Percentiles rank a stretch among this genome's conserved stretches.
Evolutionary conservation across 1,140 invertebrate genomes (phyloP).

Genomic region (Paracyclopina nana): DNA sequence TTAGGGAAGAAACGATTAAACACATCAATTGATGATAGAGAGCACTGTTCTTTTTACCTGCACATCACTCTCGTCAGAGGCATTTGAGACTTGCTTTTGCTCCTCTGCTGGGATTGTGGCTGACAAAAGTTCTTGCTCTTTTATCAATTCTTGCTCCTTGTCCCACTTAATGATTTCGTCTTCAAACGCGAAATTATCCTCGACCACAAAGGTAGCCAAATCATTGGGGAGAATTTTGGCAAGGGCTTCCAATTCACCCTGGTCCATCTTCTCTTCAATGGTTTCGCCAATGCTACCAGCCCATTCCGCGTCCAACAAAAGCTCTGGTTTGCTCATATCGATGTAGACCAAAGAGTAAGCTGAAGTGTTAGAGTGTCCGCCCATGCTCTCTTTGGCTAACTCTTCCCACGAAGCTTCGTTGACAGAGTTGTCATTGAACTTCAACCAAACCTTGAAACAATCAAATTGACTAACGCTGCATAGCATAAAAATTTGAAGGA

Average conservation of each 20-base stretch:
- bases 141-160: constrained; percentile 20
- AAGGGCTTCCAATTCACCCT: constrained; percentile 4
- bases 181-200: constrained; percentile 26
- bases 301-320: constrained; percentile 13
- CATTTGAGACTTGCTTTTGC: too few relatives aligned
- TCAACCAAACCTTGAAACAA: constrained; percentile 24
- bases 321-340: constrained; percentile 23
- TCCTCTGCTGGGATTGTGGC: background rate
- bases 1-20: background rate
- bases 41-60: background rate
- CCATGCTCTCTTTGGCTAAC: constrained; percentile 30
- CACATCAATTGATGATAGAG: background rate
- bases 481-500: too few relatives aligned
- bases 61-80: background rate
- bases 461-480: too few relatives aligned
- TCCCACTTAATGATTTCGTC: constrained; percentile 29
- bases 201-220: constrained; percentile 25
- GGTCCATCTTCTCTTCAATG: background rate
- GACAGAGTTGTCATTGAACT: constrained; percentile 33
- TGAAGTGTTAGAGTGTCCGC: constrained; percentile 31
- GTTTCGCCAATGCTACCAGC: background rate
- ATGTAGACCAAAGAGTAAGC: constrained; percentile 34
- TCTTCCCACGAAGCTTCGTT: constrained; percentile 31
- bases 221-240: constrained; percentile 23
- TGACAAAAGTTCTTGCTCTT: background rate